These are phyloP conservation scores for Onychostruthus taczanowskii DNA, from an alignment of 2,113 vertebrate species.

Conservation along the genomic window DNA sequence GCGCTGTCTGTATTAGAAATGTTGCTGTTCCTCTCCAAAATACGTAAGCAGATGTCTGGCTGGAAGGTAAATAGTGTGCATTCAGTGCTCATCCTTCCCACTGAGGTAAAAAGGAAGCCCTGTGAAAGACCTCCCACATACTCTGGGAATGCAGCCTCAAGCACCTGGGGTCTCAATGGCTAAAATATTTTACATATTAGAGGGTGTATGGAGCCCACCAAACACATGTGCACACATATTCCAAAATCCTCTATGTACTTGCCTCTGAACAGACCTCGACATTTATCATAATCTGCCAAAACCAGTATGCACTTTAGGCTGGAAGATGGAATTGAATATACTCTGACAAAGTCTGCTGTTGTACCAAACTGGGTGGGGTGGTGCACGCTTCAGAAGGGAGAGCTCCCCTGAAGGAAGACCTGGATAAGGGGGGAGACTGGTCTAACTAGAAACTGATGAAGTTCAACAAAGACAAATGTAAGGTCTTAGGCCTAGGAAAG, in stretches of 20 bases:
- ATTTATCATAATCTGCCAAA: neutral
- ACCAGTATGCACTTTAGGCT: neutral
- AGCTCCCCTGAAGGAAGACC: neutral
- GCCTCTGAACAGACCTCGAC: neutral
- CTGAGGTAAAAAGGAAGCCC: neutral
- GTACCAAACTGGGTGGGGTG: neutral
- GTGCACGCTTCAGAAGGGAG: neutral
- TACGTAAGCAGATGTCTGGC: neutral
- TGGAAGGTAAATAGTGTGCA: neutral
- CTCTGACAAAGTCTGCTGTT: neutral
- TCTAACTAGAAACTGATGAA: neutral
- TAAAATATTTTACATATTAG: neutral
- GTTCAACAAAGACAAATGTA: neutral
- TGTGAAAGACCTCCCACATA: neutral
- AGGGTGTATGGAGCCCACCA: neutral
- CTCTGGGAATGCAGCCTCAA: neutral
- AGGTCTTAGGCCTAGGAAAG: neutral
- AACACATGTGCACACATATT: neutral
- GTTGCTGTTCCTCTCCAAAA: neutral
- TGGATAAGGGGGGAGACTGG: neutral
- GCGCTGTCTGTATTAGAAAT: neutral
- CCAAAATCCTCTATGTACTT: neutral
- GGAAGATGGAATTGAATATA: neutral
- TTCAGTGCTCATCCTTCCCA: neutral
- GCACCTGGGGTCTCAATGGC: neutral